A percentile compares a stretch with the other conserved stretches of the same genome.
These are phyloP conservation scores for Cephus spinipes DNA, from an alignment of 2,888 invertebrate species.

Conservation along the genomic window DNA sequence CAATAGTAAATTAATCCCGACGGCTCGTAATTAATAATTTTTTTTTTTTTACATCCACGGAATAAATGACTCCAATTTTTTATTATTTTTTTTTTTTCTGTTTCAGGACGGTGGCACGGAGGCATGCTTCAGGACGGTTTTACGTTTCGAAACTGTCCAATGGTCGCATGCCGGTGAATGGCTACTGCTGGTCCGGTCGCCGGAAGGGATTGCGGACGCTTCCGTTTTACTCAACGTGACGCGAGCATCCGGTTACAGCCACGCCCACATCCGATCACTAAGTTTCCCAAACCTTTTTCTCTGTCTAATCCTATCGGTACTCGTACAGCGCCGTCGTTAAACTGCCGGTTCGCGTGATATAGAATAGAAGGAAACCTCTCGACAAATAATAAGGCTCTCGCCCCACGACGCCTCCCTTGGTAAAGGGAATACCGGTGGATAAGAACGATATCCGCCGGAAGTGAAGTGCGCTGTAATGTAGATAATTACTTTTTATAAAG, in stretches of 20 bases:
- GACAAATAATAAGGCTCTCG: slow-evolving; percentile 1
- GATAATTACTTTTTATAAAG: slow-evolving; percentile 33
- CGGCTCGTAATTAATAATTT: neutral
- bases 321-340: slow-evolving; percentile 13
- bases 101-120: slow-evolving; percentile 71
- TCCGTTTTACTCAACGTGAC: slow-evolving; percentile 75
- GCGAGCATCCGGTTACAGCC: slow-evolving; percentile 55
- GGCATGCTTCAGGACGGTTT: slow-evolving; percentile 72
- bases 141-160: slow-evolving; percentile 72
- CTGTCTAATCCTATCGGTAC: slow-evolving; percentile 42
- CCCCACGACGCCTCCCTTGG: neutral
- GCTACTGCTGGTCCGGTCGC: slow-evolving; percentile 73
- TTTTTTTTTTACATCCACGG: neutral
- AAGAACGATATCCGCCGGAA: neutral
- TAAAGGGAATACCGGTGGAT: neutral
- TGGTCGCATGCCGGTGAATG: slow-evolving; percentile 74
- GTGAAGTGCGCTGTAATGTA: slow-evolving; percentile 1
- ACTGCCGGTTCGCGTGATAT: neutral
- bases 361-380: slow-evolving; percentile 4
- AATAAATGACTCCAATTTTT: neutral
- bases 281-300: slow-evolving; percentile 44
- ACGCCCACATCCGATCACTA: slow-evolving; percentile 45
- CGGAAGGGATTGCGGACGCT: slow-evolving; percentile 74
- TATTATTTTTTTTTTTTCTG: slow-evolving; percentile 4
- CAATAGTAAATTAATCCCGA: too few species aligned